Percentiles rank a stretch among this genome's conserved stretches.
These are phyloP conservation scores for Masticophis lateralis DNA, from an alignment of 2,797 vertebrate species.

Conservation along the genomic window DNA sequence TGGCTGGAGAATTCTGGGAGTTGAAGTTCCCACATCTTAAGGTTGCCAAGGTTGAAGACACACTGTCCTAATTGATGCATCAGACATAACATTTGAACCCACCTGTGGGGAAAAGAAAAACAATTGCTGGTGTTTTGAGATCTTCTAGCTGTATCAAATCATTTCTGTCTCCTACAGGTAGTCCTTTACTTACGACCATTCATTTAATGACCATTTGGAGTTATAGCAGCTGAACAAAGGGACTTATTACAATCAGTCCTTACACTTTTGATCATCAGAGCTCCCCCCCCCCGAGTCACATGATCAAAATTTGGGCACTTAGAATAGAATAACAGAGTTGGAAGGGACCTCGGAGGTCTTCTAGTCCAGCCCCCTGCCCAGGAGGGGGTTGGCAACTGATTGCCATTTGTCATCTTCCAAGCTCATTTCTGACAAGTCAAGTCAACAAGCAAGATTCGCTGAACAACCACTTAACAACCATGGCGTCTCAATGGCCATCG, in stretches of 20 bases:
- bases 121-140: not conserved
- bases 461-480: not conserved
- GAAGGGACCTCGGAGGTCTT: too few relatives aligned
- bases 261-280: not conserved
- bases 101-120: constrained; percentile 1
- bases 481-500: not conserved
- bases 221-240: not conserved
- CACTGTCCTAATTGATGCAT: not conserved
- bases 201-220: not conserved
- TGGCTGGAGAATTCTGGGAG: not conserved
- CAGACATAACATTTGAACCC: not conserved
- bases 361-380: too few relatives aligned
- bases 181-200: not conserved
- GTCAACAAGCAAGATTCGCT: not conserved
- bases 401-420: not conserved
- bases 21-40: not conserved
- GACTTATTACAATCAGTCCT: not conserved
- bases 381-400: not conserved
- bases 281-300: not conserved
- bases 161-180: not conserved
- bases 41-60: not conserved
- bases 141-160: not conserved
- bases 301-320: not conserved
- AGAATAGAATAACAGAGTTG: too few relatives aligned
- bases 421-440: not conserved